Conservation (phyloP, 2,888 invertebrate species). For the Cyaniris semiargus region DNA sequence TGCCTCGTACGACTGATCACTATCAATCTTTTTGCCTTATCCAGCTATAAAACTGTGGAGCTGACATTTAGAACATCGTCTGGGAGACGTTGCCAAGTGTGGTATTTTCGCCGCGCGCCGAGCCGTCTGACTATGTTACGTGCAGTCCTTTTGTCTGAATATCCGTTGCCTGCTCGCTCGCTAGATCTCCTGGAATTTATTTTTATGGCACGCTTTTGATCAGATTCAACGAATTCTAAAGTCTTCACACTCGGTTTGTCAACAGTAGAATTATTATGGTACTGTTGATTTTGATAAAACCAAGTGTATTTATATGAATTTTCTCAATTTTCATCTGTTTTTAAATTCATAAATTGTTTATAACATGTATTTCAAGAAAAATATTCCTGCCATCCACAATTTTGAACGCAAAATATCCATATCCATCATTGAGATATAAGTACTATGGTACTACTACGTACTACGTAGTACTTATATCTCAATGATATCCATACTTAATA, state of each 20-base stretch:
- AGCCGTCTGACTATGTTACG: slow-evolving; percentile 31
- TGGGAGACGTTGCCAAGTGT: slow-evolving; percentile 38
- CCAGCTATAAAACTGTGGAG: slow-evolving; percentile 18
- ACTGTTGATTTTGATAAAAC: too few species aligned
- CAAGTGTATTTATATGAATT: too few species aligned
- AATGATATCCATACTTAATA: too few species aligned
- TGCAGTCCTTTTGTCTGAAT: slow-evolving; percentile 27
- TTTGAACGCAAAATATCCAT: neutral
- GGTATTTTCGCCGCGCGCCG: slow-evolving; percentile 35
- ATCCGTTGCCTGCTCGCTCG: slow-evolving; percentile 6
- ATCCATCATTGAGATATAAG: too few species aligned
- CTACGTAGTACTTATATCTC: too few species aligned
- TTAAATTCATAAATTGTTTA: too few species aligned
- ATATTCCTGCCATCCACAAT: neutral
- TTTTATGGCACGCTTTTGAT: slow-evolving; percentile 15
- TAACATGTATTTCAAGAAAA: too few species aligned
- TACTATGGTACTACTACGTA: too few species aligned
- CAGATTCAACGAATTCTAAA: neutral
- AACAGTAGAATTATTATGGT: neutral
- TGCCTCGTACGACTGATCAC: neutral
- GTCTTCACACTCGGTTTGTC: neutral
- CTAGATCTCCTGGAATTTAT: slow-evolving; percentile 25
- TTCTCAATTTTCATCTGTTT: too few species aligned
- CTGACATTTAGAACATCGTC: slow-evolving; percentile 25
- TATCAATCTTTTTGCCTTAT: slow-evolving; percentile 20